Evolutionary conservation across 1,140 invertebrate genomes (phyloP).

Genomic region (Chlorops oryzae): DNA sequence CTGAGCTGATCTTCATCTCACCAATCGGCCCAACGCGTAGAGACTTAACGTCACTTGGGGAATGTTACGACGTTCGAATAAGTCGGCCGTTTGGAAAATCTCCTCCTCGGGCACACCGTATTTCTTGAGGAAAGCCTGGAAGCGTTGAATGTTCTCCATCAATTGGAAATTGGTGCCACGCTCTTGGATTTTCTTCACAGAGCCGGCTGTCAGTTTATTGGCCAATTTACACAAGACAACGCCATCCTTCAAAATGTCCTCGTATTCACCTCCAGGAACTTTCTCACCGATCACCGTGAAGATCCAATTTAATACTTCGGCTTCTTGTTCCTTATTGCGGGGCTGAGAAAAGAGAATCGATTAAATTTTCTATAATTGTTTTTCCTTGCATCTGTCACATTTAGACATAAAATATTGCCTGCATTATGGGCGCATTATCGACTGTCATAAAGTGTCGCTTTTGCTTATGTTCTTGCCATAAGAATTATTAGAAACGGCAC

Average conservation of each 20-base stretch:
- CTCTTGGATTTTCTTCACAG: slow-evolving; percentile 92
- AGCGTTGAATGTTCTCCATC: slow-evolving; percentile 97
- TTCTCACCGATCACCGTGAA: slow-evolving; percentile 80
- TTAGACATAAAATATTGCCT: too few species aligned
- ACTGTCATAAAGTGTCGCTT: too few species aligned
- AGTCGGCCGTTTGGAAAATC: slow-evolving; percentile 97
- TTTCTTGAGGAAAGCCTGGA: slow-evolving; percentile 86
- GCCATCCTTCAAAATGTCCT: slow-evolving; percentile 89
- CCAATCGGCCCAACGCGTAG: slow-evolving; percentile 80
- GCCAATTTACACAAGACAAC: slow-evolving; percentile 88
- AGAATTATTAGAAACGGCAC: too few species aligned
- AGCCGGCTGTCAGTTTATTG: slow-evolving; percentile 91
- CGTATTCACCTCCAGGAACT: slow-evolving; percentile 74
- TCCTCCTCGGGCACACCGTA: slow-evolving; percentile 95
- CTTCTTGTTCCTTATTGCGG: slow-evolving; percentile 86
- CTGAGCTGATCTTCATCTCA: slow-evolving; percentile 55
- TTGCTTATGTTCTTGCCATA: too few species aligned
- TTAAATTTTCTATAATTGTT: too few species aligned
- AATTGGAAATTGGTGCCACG: slow-evolving; percentile 95
- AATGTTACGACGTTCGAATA: slow-evolving; percentile 95
- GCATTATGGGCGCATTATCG: too few species aligned
- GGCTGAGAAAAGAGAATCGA: too few species aligned
- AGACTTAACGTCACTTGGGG: slow-evolving; percentile 89
- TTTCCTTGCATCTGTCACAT: too few species aligned
- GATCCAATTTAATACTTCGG: slow-evolving; percentile 88